Percentiles rank a stretch among this genome's conserved stretches.
Conservation (phyloP, 2,888 invertebrate genomes). For the Thyatira batis region DNA sequence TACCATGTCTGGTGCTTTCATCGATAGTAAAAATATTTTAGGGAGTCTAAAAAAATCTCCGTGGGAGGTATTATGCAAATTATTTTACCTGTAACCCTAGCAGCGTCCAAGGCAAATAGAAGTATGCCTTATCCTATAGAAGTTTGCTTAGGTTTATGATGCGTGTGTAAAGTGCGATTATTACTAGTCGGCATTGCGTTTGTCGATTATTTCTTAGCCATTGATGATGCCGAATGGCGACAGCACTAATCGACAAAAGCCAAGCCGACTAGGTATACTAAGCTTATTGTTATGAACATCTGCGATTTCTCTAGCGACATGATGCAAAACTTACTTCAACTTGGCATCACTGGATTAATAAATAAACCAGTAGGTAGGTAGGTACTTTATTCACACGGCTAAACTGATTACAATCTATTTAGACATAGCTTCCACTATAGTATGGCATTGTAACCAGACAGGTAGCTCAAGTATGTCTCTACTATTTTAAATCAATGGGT, state of each 20-base stretch:
- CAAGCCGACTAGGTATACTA: constrained; percentile 21
- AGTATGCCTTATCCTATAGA: constrained; percentile 58
- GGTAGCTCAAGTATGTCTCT: no score
- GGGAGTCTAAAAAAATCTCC: constrained; percentile 51
- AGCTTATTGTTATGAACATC: constrained; percentile 19
- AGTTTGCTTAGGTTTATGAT: constrained; percentile 79
- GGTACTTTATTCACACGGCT: no score
- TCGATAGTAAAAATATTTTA: constrained; percentile 38
- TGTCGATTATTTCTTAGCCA: no score
- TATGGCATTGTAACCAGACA: no score
- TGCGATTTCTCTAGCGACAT: constrained; percentile 11
- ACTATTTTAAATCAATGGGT: no score
- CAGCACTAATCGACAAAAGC: constrained; percentile 27
- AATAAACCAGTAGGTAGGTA: no score
- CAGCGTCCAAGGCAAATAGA: constrained; percentile 66
- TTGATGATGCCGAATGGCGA: constrained; percentile 63
- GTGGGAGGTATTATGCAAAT: constrained; percentile 81
- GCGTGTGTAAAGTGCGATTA: constrained; percentile 75
- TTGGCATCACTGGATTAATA: not conserved
- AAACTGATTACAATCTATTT: no score
- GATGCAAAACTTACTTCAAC: not conserved
- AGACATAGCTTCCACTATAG: no score
- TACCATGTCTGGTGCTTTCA: constrained; percentile 15
- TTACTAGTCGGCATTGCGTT: no score
- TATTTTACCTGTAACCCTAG: constrained; percentile 73